phyloP scores from a whole-genome alignment of 2,888 invertebrate species.

The Amphimallon solstitiale region DNA sequence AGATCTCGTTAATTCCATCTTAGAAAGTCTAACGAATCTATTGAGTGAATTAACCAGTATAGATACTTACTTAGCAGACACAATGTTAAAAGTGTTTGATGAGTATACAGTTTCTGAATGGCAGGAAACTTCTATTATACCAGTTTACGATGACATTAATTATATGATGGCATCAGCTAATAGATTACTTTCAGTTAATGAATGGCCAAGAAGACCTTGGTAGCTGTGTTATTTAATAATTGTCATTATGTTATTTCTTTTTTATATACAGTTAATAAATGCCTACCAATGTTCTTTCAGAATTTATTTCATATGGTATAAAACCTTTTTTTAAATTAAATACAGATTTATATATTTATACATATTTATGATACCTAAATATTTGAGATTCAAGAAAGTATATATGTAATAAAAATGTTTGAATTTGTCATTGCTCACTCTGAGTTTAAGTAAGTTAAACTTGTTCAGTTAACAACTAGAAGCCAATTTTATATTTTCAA shows the following conservation, averaged over 20 bases:
- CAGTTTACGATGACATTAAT: constrained; percentile 66
- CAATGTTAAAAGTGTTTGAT: constrained; percentile 70
- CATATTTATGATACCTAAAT: no score
- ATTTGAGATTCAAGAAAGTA: no score
- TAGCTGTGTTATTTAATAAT: background rate
- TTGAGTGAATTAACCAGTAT: constrained; percentile 64
- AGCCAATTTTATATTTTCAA: no score
- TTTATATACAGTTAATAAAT: background rate
- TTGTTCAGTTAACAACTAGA: no score
- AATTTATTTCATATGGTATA: background rate
- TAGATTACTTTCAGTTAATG: constrained; percentile 61
- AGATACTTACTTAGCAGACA: constrained; percentile 65
- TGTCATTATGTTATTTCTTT: background rate
- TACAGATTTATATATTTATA: no score
- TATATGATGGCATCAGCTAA: constrained; percentile 65
- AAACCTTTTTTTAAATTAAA: background rate
- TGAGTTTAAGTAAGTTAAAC: no score
- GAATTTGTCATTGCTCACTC: no score
- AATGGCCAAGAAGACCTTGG: constrained; percentile 69
- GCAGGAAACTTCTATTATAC: constrained; percentile 62
- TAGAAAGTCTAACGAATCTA: constrained; percentile 65
- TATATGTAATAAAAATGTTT: no score
- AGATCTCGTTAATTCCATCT: constrained; percentile 68
- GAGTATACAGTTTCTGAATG: constrained; percentile 70
- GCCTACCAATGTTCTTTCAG: background rate